Evolutionary conservation across 2,113 vertebrate species (phyloP).

Genomic region (Nannobrachium achirus): DNA sequence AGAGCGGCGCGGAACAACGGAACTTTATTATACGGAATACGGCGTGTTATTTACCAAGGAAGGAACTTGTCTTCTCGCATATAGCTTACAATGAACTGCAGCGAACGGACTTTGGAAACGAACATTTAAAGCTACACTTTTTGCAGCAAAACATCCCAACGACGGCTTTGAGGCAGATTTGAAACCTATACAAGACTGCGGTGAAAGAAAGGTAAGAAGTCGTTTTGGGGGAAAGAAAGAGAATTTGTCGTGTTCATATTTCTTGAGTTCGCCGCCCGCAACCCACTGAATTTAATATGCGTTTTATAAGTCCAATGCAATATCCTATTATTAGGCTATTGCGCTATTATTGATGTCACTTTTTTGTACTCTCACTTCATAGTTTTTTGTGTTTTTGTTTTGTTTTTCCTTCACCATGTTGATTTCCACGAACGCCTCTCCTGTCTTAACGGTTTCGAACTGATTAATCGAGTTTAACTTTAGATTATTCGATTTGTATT

Average conservation of each 20-base stretch:
- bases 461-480: background rate
- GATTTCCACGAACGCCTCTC: no score
- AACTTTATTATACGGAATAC: background rate
- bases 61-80: no score
- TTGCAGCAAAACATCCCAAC: background rate
- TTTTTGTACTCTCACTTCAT: background rate
- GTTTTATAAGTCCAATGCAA: no score
- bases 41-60: background rate
- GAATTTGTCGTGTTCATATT: background rate
- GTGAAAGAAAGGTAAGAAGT: slow-evolving; percentile 59
- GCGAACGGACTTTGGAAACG: slow-evolving; percentile 47
- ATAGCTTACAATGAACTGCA: slow-evolving; percentile 18
- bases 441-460: no score
- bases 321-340: background rate
- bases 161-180: slow-evolving; percentile 27
- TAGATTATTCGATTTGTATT: no score
- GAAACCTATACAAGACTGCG: background rate
- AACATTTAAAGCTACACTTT: slow-evolving; percentile 8
- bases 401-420: no score
- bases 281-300: no score
- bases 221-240: slow-evolving; percentile 1
- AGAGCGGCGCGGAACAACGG: background rate
- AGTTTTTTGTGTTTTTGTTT: no score
- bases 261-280: no score
- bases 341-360: background rate